Conservation (phyloP, 2,888 invertebrate genomes). For the Lacanobia wlatinum region DNA sequence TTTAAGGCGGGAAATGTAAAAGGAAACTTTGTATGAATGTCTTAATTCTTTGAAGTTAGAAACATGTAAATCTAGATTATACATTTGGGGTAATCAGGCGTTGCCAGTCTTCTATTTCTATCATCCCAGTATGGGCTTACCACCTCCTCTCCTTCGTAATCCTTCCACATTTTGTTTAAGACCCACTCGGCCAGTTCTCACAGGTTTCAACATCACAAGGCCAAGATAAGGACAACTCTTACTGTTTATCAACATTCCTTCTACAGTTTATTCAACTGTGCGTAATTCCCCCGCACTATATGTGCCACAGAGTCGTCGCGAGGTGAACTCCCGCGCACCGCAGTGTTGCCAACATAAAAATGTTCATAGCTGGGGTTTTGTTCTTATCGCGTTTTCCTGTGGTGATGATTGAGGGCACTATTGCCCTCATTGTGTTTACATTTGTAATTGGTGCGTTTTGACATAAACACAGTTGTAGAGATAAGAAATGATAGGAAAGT, state of each 20-base stretch:
- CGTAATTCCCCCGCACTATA: slow-evolving; percentile 43
- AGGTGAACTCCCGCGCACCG: slow-evolving; percentile 47
- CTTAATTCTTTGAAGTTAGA: too few species aligned
- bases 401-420: slow-evolving; percentile 19
- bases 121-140: too few species aligned
- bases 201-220: slow-evolving; percentile 8
- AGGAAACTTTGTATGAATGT: too few species aligned
- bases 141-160: too few species aligned
- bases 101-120: too few species aligned
- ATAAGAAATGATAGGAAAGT: neutral
- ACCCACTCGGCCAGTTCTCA: neutral
- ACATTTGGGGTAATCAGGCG: too few species aligned
- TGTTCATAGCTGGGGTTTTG: slow-evolving; percentile 36
- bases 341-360: slow-evolving; percentile 35
- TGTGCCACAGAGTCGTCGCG: neutral
- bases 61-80: too few species aligned
- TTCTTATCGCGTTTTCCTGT: slow-evolving; percentile 47
- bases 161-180: neutral
- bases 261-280: slow-evolving; percentile 48
- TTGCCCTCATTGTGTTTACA: slow-evolving; percentile 15
- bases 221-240: slow-evolving; percentile 18
- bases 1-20: too few species aligned
- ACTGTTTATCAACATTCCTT: neutral
- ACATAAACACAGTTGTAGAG: neutral
- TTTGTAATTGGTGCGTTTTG: neutral